phyloP scores from a whole-genome alignment of 2,888 invertebrate species.

The Rotaria magnacalcarata region DNA sequence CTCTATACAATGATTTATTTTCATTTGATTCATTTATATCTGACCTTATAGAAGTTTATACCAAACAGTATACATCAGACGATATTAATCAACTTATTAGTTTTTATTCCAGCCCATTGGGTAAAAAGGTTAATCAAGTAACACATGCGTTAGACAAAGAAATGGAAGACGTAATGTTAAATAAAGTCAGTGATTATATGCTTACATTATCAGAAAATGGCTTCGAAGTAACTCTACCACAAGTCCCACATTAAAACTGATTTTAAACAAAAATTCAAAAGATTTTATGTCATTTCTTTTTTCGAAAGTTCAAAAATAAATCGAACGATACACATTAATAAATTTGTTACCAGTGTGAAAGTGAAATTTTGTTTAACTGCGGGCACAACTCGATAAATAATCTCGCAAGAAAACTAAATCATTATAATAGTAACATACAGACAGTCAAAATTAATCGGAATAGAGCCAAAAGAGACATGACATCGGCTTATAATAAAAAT shows the following conservation, averaged over 20 bases:
- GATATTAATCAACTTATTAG: not conserved
- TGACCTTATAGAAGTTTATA: not conserved
- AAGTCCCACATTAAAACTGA: not conserved
- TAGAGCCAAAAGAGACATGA: no score
- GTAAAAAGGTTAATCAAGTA: not conserved
- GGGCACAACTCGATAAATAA: not conserved
- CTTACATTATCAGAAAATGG: not conserved
- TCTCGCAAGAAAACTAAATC: no score
- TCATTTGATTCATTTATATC: not conserved
- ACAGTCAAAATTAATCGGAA: no score
- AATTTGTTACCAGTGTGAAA: not conserved
- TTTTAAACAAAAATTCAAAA: not conserved
- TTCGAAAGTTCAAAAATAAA: not conserved
- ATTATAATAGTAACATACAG: no score
- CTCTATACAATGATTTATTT: not conserved
- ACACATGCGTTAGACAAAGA: not conserved
- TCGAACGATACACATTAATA: not conserved
- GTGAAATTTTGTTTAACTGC: not conserved
- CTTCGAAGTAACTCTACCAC: not conserved
- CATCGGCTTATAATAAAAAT: no score
- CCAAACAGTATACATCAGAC: not conserved
- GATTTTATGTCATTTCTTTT: not conserved
- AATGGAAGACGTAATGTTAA: slow-evolving; percentile 2
- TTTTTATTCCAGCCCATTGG: not conserved
- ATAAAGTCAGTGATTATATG: not conserved